Conservation (phyloP, 2,888 invertebrate genomes). For the Euspilapteryx auroguttella region DNA sequence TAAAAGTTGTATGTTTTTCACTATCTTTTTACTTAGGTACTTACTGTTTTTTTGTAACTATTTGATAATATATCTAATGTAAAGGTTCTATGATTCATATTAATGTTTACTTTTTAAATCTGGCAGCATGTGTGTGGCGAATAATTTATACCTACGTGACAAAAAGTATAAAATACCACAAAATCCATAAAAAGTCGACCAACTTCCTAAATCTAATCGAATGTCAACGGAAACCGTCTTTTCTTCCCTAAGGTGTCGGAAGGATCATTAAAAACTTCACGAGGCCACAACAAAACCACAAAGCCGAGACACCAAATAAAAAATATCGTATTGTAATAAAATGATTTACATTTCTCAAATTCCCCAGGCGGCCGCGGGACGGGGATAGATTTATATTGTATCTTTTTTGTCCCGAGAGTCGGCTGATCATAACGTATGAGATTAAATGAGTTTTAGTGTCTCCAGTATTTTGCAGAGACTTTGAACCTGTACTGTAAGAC, state of each 20-base stretch:
- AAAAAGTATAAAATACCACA: too few relatives aligned
- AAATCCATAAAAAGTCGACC: slow-evolving; percentile 2
- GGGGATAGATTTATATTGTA: slow-evolving; percentile 44
- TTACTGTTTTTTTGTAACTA: too few relatives aligned
- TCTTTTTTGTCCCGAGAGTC: slow-evolving; percentile 35
- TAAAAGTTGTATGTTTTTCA: too few relatives aligned
- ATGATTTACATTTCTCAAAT: slow-evolving; percentile 57
- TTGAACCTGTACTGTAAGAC: background rate
- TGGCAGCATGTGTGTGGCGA: too few relatives aligned
- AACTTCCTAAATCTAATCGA: slow-evolving; percentile 6
- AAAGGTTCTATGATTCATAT: too few relatives aligned
- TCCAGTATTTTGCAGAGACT: too few relatives aligned
- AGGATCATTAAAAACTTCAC: slow-evolving; percentile 21
- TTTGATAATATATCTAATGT: too few relatives aligned
- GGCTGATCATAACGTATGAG: slow-evolving; percentile 49
- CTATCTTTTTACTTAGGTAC: too few relatives aligned
- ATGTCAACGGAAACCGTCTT: slow-evolving; percentile 14
- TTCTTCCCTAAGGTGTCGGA: slow-evolving; percentile 13
- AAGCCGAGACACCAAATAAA: slow-evolving; percentile 35
- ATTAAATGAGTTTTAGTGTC: slow-evolving; percentile 28
- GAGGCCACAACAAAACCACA: slow-evolving; percentile 27
- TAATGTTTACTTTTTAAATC: too few relatives aligned
- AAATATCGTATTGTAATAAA: slow-evolving; percentile 47
- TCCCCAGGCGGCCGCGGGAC: slow-evolving; percentile 38
- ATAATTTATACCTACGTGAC: too few relatives aligned